Conservation (phyloP, 30 jellyfish, hydroid and myxozoan genomes). For the Phacellophora camtschatica region DNA sequence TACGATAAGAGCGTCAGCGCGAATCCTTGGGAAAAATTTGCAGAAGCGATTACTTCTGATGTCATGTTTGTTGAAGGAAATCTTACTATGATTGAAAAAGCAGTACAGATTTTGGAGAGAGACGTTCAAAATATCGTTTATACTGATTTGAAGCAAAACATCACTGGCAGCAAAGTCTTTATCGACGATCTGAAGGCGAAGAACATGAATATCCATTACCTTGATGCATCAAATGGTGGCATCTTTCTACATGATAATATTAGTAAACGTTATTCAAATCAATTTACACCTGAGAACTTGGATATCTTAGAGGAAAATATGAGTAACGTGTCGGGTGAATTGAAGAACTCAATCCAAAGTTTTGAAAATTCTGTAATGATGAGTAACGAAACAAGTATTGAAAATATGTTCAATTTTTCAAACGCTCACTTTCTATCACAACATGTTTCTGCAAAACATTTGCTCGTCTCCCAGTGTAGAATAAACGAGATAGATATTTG, state of each 20-base stretch:
- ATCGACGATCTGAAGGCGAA: background rate
- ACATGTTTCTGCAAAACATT: background rate
- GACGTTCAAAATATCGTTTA: background rate
- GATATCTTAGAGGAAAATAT: no score
- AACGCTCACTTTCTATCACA: background rate
- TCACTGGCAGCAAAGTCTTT: slow-evolving; percentile 39
- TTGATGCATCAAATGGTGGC: slow-evolving; percentile 19
- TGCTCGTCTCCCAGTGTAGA: background rate
- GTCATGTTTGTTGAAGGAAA: slow-evolving; percentile 1
- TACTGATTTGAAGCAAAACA: slow-evolving; percentile 14
- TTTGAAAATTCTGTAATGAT: background rate
- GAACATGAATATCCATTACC: background rate
- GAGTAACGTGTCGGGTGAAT: no score
- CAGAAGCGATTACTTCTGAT: slow-evolving; percentile 8
- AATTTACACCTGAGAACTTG: no score
- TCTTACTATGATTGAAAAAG: background rate
- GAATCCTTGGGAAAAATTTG: slow-evolving; percentile 57
- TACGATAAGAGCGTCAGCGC: slow-evolving; percentile 28
- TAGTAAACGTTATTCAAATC: background rate
- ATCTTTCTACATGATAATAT: background rate
- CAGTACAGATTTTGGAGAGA: slow-evolving; percentile 4
- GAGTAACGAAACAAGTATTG: background rate
- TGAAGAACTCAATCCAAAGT: slow-evolving; percentile 4
- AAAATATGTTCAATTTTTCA: background rate
- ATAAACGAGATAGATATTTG: background rate